phyloP scores from a whole-genome alignment of 2,888 invertebrate genomes.

The Caradrina kadenii region DNA sequence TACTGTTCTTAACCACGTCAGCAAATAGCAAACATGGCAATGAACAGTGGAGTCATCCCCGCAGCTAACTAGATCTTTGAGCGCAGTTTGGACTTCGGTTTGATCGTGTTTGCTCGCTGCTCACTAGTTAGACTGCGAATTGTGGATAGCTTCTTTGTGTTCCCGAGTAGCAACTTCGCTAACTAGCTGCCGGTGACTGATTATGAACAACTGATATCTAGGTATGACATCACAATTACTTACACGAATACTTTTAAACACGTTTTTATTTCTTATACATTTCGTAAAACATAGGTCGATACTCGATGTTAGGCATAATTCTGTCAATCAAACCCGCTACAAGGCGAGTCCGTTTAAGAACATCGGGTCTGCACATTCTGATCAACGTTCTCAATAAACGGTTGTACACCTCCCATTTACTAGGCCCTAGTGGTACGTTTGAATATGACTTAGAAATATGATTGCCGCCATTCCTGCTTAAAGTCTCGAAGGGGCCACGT shows the following conservation, averaged over 20 bases:
- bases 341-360: conserved; percentile 29
- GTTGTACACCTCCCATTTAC: conserved; percentile 43
- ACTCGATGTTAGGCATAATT: conserved; percentile 40
- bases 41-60: conserved; percentile 79
- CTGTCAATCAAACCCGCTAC: conserved; percentile 37
- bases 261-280: conserved; percentile 47
- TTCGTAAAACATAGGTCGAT: conserved; percentile 49
- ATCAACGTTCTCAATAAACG: conserved; percentile 16
- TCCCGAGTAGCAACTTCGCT: conserved; percentile 82
- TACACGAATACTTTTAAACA: conserved; percentile 9
- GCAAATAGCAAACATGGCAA: conserved; percentile 77
- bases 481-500: conserved; percentile 15
- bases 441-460: conserved; percentile 34
- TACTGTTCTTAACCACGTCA: conserved; percentile 67
- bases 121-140: conserved; percentile 86
- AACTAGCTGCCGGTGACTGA: conserved; percentile 84
- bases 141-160: conserved; percentile 87
- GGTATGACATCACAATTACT: conserved; percentile 55
- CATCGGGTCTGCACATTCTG: conserved; percentile 33
- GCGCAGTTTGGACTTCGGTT: conserved; percentile 85
- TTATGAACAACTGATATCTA: conserved; percentile 67
- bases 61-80: conserved; percentile 89
- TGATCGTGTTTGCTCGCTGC: conserved; percentile 84
- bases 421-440: conserved; percentile 23
- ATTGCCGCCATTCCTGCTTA: conserved; percentile 24